phyloP scores from a whole-genome alignment of 2,888 invertebrate genomes.

The Belgica antarctica region DNA sequence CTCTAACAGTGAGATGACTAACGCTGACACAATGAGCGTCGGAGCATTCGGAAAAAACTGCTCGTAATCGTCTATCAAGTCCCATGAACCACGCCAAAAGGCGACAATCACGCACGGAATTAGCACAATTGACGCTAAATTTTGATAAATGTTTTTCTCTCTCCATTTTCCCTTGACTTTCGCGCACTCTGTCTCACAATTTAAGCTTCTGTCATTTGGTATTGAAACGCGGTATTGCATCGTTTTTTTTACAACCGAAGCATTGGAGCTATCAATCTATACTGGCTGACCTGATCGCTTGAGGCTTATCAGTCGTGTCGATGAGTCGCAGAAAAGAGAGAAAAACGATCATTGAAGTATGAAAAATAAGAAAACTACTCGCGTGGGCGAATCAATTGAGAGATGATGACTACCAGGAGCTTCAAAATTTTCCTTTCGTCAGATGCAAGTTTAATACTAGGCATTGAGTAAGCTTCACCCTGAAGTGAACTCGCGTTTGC shows the following conservation, averaged over 20 bases:
- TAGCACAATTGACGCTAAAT: slow-evolving; percentile 6
- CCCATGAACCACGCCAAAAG: slow-evolving; percentile 58
- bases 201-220: slow-evolving; percentile 10
- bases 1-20: slow-evolving; percentile 1
- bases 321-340: neutral
- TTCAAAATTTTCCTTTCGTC: too few relatives aligned
- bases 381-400: neutral
- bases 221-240: slow-evolving; percentile 34
- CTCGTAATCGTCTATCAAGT: slow-evolving; percentile 55
- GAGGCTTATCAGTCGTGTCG: slow-evolving; percentile 21
- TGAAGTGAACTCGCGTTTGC: neutral
- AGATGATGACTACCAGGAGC: too few relatives aligned
- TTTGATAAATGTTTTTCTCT: slow-evolving; percentile 10
- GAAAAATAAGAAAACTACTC: neutral
- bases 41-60: slow-evolving; percentile 55
- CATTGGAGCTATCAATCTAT: slow-evolving; percentile 35
- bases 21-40: neutral
- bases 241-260: neutral
- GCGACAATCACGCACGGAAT: slow-evolving; percentile 26
- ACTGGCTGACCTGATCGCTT: slow-evolving; percentile 38
- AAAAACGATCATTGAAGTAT: neutral
- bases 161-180: slow-evolving; percentile 3
- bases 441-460: neutral
- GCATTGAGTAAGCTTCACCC: neutral
- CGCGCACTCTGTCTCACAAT: neutral